phyloP scores from a whole-genome alignment of 2,113 vertebrate species.

The Campylomormyrus tamandua region DNA sequence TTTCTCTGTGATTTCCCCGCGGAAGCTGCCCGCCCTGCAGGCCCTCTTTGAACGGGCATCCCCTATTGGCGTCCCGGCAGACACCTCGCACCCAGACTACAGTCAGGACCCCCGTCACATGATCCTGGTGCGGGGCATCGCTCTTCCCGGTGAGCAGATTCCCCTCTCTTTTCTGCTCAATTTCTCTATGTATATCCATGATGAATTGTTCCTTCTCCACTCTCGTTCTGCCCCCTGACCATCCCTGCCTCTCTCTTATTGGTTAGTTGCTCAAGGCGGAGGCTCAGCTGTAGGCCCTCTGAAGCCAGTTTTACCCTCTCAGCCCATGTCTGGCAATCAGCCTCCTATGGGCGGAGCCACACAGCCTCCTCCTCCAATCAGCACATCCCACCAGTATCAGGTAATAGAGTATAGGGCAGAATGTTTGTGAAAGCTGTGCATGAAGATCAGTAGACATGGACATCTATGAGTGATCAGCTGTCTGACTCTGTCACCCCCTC shows the following conservation, averaged over 20 bases:
- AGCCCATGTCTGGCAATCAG: constrained; percentile 43
- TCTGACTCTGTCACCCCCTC: background rate
- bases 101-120: constrained; percentile 85
- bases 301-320: constrained; percentile 62
- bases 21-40: constrained; percentile 76
- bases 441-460: background rate
- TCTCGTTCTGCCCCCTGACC: background rate
- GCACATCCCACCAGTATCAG: constrained; percentile 48
- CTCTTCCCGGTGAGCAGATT: constrained; percentile 67
- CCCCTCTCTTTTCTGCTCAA: background rate
- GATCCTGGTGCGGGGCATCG: constrained; percentile 80
- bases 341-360: constrained; percentile 41
- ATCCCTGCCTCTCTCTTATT: background rate
- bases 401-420: constrained; percentile 27
- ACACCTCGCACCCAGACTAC: constrained; percentile 68
- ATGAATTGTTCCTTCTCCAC: background rate
- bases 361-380: constrained; percentile 54
- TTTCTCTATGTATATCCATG: background rate
- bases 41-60: constrained; percentile 75
- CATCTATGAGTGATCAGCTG: background rate
- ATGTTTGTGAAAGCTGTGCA: background rate
- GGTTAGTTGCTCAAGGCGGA: constrained; percentile 57
- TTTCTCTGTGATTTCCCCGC: constrained; percentile 81
- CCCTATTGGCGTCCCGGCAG: constrained; percentile 58
- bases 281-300: constrained; percentile 56